A percentile compares a stretch with the other conserved stretches of the same genome.
Conservation (phyloP, 2,797 vertebrate species). For the Gymnocypris eckloni region DNA sequence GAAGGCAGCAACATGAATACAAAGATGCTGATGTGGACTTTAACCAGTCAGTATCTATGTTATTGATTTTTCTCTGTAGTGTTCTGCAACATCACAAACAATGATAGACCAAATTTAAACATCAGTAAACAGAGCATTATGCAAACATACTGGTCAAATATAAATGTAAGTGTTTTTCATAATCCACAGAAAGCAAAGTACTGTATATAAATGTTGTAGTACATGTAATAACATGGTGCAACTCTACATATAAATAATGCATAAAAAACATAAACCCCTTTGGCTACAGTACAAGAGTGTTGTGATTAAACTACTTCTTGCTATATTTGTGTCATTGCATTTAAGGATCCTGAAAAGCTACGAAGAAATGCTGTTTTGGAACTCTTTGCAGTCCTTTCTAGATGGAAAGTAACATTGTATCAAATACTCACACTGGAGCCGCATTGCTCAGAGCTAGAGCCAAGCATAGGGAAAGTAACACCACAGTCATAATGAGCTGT, state of each 20-base stretch:
- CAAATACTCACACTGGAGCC: slow-evolving; percentile 74
- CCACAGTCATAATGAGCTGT: slow-evolving; percentile 69
- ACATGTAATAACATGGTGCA: neutral
- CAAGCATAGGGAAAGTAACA: slow-evolving; percentile 65
- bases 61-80: slow-evolving; percentile 64
- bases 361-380: neutral
- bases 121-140: neutral
- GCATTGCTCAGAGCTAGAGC: slow-evolving; percentile 56
- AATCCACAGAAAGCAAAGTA: neutral
- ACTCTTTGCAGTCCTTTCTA: neutral
- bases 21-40: slow-evolving; percentile 18
- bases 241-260: neutral
- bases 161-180: neutral
- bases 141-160: neutral
- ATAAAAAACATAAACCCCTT: neutral
- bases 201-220: neutral
- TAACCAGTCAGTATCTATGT: slow-evolving; percentile 53
- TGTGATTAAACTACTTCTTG: neutral
- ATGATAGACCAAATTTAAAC: slow-evolving; percentile 21
- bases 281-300: neutral
- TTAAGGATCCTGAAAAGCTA: neutral
- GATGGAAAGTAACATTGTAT: neutral
- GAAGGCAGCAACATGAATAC: neutral
- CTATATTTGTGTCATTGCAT: neutral
- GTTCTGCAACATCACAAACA: slow-evolving; percentile 58